phyloP scores from a whole-genome alignment of 2,113 vertebrate genomes.

The Ia io region DNA sequence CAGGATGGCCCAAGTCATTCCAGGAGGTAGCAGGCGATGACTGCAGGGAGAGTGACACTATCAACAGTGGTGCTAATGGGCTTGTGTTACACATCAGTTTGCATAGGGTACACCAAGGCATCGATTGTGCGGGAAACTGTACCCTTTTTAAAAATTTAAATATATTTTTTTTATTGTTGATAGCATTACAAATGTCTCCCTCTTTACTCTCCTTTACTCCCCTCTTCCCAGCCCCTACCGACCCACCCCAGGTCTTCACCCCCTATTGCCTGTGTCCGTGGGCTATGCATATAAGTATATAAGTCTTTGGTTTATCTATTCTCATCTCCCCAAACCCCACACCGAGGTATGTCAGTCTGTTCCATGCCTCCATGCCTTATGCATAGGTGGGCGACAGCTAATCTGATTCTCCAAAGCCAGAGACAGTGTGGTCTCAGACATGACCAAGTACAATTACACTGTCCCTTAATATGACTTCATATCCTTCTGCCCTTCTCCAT shows the following conservation, averaged over 20 bases:
- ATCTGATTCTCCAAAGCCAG: conserved; percentile 82
- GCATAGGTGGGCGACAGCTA: conserved; percentile 79
- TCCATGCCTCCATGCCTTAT: conserved; percentile 12
- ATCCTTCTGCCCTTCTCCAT: background rate
- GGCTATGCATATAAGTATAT: no score
- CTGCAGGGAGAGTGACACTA: conserved; percentile 79
- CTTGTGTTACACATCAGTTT: conserved; percentile 87
- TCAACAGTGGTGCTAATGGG: conserved; percentile 73
- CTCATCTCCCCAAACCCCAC: no score
- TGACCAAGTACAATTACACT: conserved; percentile 60
- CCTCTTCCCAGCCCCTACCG: no score
- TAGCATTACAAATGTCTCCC: no score
- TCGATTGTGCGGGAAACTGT: background rate
- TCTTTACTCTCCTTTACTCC: no score
- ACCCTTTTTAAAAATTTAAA: conserved; percentile 30
- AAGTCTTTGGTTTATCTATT: no score
- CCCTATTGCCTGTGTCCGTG: no score
- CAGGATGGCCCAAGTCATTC: conserved; percentile 81
- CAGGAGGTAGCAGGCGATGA: conserved; percentile 82
- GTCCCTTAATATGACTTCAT: conserved; percentile 18
- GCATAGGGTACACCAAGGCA: conserved; percentile 68
- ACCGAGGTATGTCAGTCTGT: no score
- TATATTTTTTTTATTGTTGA: no score
- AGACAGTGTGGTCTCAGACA: conserved; percentile 54
- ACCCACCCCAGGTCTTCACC: no score